phyloP scores from a whole-genome alignment of 1,140 invertebrate genomes.

The Calosoma granatense region DNA sequence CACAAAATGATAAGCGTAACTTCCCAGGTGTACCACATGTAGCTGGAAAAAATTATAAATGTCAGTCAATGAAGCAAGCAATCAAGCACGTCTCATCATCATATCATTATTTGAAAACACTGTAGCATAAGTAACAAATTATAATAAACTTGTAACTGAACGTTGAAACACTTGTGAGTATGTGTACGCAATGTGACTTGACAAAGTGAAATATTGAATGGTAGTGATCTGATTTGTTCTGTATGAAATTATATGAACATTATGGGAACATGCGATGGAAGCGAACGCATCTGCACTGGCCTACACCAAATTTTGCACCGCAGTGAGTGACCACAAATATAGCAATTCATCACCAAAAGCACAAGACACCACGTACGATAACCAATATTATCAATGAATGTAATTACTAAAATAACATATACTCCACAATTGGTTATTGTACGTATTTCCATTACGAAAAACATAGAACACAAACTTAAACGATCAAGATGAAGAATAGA shows the following conservation, averaged over 20 bases:
- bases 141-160: too few species aligned
- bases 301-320: not conserved
- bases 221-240: too few species aligned
- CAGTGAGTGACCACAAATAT: not conserved
- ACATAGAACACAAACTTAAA: not conserved
- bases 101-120: not conserved
- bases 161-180: too few species aligned
- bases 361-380: not conserved
- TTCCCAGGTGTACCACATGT: conserved; percentile 18
- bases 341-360: not conserved
- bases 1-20: conserved; percentile 29
- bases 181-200: too few species aligned
- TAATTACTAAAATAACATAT: too few species aligned
- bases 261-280: not conserved
- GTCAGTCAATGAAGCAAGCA: conserved; percentile 18
- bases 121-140: not conserved
- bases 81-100: not conserved
- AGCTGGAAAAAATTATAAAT: conserved; percentile 23
- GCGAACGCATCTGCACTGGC: not conserved
- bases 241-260: too few species aligned
- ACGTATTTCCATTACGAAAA: too few species aligned
- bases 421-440: too few species aligned
- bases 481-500: conserved; percentile 11
- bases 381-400: too few species aligned
- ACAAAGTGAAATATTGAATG: too few species aligned